A percentile compares a stretch with the other conserved stretches of the same genome.
Conservation (phyloP, 37 sponge, comb jelly and placozoan genomes). For the Halichondria panicea region DNA sequence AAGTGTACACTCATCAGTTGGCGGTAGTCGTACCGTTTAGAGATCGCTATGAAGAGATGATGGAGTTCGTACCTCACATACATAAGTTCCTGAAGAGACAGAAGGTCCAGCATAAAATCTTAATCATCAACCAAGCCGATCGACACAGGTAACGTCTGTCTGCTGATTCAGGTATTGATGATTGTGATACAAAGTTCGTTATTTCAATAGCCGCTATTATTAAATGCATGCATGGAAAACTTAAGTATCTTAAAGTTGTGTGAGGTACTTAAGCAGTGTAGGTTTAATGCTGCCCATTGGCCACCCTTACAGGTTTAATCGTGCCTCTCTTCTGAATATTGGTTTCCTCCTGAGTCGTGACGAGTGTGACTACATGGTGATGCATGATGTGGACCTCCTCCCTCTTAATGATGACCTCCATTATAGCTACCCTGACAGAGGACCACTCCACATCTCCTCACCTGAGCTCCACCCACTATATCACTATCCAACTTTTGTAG, state of each 20-base stretch:
- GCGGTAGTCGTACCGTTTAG: constrained; percentile 90
- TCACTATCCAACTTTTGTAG: constrained; percentile 88
- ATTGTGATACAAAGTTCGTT: not conserved
- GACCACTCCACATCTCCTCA: constrained; percentile 87
- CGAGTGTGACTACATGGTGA: constrained; percentile 82
- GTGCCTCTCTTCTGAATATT: constrained; percentile 80
- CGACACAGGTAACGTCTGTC: constrained; percentile 60
- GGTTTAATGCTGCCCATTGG: not conserved
- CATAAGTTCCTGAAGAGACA: constrained; percentile 77
- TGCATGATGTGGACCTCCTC: constrained; percentile 95
- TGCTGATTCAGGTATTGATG: too few species aligned
- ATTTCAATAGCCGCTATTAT: not conserved
- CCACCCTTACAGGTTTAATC: constrained; percentile 68
- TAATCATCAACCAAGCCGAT: constrained; percentile 92
- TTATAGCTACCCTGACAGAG: constrained; percentile 73
- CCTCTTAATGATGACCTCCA: constrained; percentile 78
- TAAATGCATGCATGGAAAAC: not conserved
- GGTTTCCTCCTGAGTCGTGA: constrained; percentile 68
- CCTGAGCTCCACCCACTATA: constrained; percentile 91
- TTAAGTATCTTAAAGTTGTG: not conserved
- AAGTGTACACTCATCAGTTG: constrained; percentile 48
- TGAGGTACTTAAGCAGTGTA: too few species aligned
- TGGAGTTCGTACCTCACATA: constrained; percentile 89
- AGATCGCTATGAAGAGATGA: constrained; percentile 81
- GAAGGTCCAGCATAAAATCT: constrained; percentile 76